These are phyloP conservation scores for Linyphia triangularis DNA, from an alignment of 2,888 invertebrate genomes.

Conservation along the genomic window DNA sequence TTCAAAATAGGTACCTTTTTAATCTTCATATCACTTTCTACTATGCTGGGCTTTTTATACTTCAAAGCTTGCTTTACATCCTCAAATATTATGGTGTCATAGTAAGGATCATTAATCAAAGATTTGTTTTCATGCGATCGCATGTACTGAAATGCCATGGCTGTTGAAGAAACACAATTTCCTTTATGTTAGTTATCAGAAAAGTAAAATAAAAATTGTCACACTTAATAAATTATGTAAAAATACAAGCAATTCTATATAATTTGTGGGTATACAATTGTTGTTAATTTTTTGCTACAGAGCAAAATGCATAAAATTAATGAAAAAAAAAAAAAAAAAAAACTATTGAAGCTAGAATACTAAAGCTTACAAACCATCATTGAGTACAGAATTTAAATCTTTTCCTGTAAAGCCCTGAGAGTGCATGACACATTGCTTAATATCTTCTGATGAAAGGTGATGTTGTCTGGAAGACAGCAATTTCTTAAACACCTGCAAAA, in stretches of 20 bases:
- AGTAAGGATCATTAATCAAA: neutral
- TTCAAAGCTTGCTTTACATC: conserved; percentile 88
- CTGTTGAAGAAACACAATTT: neutral
- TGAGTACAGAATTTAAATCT: conserved; percentile 88
- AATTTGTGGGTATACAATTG: no score
- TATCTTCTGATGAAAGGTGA: conserved; percentile 82
- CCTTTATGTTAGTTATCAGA: no score
- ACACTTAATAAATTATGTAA: no score
- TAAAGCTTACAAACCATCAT: conserved; percentile 82
- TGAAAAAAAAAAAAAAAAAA: neutral
- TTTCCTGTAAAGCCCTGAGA: conserved; percentile 95
- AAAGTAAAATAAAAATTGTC: no score
- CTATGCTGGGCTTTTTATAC: conserved; percentile 92
- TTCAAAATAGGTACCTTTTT: conserved; percentile 56
- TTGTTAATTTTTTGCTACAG: no score
- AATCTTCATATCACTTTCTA: conserved; percentile 85
- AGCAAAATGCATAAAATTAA: no score
- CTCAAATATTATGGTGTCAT: conserved; percentile 77
- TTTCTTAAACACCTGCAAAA: conserved; percentile 84
- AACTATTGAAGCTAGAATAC: neutral
- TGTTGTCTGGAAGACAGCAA: conserved; percentile 84
- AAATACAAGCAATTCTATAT: no score
- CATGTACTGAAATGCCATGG: neutral
- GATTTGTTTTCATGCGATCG: neutral
- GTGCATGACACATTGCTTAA: conserved; percentile 84